Conservation (phyloP, 2,113 vertebrate species). For the Pachycephala philippinensis region DNA sequence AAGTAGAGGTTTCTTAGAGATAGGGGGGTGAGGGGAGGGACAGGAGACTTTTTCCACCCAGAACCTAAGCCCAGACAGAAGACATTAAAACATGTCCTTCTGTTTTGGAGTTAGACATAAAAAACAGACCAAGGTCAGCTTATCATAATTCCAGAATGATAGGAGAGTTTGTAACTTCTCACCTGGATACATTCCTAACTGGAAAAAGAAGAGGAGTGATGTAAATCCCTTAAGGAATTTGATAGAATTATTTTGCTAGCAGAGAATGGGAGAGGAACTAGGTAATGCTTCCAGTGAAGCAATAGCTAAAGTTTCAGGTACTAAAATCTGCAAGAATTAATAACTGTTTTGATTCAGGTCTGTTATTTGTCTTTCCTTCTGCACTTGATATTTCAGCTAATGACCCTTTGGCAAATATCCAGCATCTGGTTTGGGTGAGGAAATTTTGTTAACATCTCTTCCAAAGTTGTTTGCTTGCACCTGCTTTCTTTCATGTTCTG, state of each 20-base stretch:
- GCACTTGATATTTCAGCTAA: background rate
- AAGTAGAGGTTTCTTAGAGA: background rate
- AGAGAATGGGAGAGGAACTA: background rate
- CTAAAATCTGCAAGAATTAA: background rate
- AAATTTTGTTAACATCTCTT: background rate
- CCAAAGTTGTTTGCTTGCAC: background rate
- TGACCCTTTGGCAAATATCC: background rate
- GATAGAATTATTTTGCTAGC: background rate
- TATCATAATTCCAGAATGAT: background rate
- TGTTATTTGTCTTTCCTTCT: background rate
- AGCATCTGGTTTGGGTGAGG: background rate
- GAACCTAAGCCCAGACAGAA: background rate
- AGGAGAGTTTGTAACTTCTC: background rate
- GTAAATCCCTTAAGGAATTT: background rate
- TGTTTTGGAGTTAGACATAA: background rate
- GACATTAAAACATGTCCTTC: background rate
- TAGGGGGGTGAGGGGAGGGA: fast-evolving
- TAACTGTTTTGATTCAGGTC: background rate
- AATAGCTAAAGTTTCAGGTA: background rate
- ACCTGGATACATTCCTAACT: background rate
- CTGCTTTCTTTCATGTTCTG: background rate
- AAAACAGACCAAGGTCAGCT: background rate
- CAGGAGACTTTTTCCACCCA: background rate
- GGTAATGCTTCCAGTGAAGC: background rate
- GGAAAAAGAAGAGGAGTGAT: background rate